Conservation (phyloP, 2,888 invertebrate genomes). For the Zygaena filipendulae region DNA sequence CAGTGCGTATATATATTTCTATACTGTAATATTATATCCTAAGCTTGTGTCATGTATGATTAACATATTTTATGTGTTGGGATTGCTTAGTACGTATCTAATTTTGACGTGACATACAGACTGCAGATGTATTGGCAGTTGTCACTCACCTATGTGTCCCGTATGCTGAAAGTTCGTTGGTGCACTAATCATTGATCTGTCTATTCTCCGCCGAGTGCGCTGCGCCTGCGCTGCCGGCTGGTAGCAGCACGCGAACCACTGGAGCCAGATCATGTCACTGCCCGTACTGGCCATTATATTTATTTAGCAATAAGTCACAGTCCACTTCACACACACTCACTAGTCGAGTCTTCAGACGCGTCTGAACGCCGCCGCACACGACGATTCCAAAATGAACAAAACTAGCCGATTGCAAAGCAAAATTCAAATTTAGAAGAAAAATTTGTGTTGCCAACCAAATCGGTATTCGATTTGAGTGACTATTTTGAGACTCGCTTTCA, state of each 20-base stretch:
- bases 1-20: no score
- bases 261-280: conserved; percentile 88
- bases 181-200: conserved; percentile 94
- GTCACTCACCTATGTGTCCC: conserved; percentile 66
- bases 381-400: no score
- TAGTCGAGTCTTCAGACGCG: conserved; percentile 9
- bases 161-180: conserved; percentile 98
- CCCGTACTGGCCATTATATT: conserved; percentile 76
- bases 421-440: no score
- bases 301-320: conserved; percentile 18
- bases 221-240: conserved; percentile 82
- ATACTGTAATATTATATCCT: no score
- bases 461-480: no score
- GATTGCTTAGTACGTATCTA: no score
- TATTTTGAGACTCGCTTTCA: no score
- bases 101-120: no score
- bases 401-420: no score
- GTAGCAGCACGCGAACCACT: conserved; percentile 93
- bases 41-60: no score
- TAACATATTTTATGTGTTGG: no score
- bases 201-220: conserved; percentile 80
- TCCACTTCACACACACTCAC: conserved; percentile 23
- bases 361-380: conserved; percentile 23
- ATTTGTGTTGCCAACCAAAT: no score
- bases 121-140: neutral